Base-by-base conservation (phyloP, 35 echinoderm and acorn worm genomes). In the Heliocidaris tuberculata region DNA sequence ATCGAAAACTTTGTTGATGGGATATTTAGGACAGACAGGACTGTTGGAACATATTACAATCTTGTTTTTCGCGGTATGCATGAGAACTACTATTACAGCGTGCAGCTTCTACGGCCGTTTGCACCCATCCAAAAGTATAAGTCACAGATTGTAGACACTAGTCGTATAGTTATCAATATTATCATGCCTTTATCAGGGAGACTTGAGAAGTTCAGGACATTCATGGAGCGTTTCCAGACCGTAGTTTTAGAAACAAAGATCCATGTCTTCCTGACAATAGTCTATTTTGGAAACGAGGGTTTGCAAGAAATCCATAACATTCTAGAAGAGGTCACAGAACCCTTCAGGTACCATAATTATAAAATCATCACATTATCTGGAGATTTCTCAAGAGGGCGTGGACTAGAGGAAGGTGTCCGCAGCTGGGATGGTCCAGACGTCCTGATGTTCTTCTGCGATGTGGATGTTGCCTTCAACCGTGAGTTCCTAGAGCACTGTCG, bases 1-100 rank as follows among this genome's bases (percentile, higher is more conserved):
- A 97, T 99, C 59, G 98, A 99, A 48, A 96, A 99, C 95, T 99
- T 99, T 95, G 96, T 99, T 86, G 98, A 99, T 94, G 98, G 98
- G 2, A 97, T 99, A 48, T 99, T 96, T 93, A 96, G 95, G 89
- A 97, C 96, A 19, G 97, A 99, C 59, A 92, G 90, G 48, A 97
- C 95, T 70, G 94, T 99, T 30, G 98, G 98, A 30, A 97, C 98
- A 9, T 99, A 92, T 59, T 99, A 99, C 60, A 97, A 97, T 95
- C 90, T 99, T 60, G 94, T 99, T 15, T 99, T 99, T 85, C 78
- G 94, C n/a, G 93, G 93, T 95, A 87, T 95, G 30, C 54, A 92
- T 21, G 85, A 95, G 50, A 96, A 94, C 50, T 96, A 96, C 90
- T 97, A 97, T 71, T 95, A 97, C n/a, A 96, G 94, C 24, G 89